These are phyloP conservation scores for Aviceda cuculoides DNA, from an alignment of 2,797 vertebrate genomes.

Conservation along the genomic window DNA sequence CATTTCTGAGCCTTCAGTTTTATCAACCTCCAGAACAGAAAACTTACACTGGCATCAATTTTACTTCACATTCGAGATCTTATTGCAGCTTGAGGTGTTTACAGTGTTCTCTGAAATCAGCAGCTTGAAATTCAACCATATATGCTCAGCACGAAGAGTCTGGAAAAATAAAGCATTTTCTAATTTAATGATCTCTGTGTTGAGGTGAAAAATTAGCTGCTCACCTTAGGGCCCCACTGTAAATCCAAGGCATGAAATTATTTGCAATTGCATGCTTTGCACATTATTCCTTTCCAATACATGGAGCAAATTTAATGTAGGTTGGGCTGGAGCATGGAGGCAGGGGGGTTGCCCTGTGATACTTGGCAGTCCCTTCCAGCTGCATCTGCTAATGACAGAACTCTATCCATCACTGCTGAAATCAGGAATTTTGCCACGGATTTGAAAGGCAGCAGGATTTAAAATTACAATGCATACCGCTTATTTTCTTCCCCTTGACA, in stretches of 20 bases:
- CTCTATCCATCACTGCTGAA: constrained; percentile 1
- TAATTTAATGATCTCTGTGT: constrained; percentile 12
- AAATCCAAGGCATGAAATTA: constrained; percentile 42
- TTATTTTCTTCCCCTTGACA: constrained; percentile 39
- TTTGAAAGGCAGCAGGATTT: constrained; percentile 39
- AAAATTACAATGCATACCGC: constrained; percentile 27
- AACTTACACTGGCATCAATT: not conserved
- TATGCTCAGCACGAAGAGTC: not conserved
- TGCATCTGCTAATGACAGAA: constrained; percentile 17
- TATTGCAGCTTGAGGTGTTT: not conserved
- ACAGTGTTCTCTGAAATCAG: not conserved
- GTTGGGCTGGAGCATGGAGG: not conserved
- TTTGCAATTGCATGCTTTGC: not conserved
- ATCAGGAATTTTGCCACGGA: constrained; percentile 29
- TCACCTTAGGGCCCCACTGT: constrained; percentile 2
- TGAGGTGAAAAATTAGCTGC: constrained; percentile 28
- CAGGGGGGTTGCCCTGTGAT: not conserved
- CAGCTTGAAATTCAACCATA: constrained; percentile 11
- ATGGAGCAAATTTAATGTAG: not conserved
- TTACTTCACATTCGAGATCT: not conserved
- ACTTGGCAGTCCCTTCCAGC: not conserved
- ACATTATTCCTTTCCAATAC: not conserved
- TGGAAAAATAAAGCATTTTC: constrained; percentile 15
- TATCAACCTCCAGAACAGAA: not conserved
- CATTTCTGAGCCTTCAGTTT: not conserved